Percentiles rank a stretch among this genome's conserved stretches.
Conservation (phyloP, 2,888 invertebrate genomes). For the Pollenia angustigena region DNA sequence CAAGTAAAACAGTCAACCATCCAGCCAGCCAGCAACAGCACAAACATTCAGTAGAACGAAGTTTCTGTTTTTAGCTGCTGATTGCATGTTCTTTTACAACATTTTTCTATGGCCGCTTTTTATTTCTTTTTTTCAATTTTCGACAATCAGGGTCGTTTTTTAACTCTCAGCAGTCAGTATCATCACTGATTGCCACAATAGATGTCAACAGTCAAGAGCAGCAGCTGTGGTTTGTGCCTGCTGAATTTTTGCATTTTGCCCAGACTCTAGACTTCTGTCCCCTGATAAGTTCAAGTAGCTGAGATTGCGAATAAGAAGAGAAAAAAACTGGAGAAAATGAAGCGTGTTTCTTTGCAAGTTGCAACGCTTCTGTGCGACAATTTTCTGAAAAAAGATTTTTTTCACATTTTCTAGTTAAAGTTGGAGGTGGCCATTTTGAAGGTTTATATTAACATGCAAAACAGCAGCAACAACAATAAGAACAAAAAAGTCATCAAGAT, state of each 20-base stretch:
- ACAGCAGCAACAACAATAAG: slow-evolving; percentile 13
- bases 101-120: slow-evolving; percentile 42
- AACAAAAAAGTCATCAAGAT: slow-evolving; percentile 44
- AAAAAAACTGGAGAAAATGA: slow-evolving; percentile 9
- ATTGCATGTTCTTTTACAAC: slow-evolving; percentile 61
- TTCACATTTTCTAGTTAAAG: neutral
- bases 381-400: neutral
- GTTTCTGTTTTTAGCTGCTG: slow-evolving; percentile 44
- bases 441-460: slow-evolving; percentile 53
- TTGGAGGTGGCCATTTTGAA: slow-evolving; percentile 54
- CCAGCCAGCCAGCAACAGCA: slow-evolving; percentile 34
- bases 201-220: slow-evolving; percentile 67
- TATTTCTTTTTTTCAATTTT: slow-evolving; percentile 16
- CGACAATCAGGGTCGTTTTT: slow-evolving; percentile 65
- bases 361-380: slow-evolving; percentile 73
- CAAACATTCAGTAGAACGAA: neutral
- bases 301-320: neutral
- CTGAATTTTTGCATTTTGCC: neutral
- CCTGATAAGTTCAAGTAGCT: slow-evolving; percentile 2
- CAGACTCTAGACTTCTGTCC: neutral
- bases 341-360: slow-evolving; percentile 57
- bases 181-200: slow-evolving; percentile 65
- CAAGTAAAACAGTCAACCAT: slow-evolving; percentile 17
- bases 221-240: slow-evolving; percentile 23
- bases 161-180: slow-evolving; percentile 36